Evolutionary conservation across 1,140 invertebrate genomes (phyloP).

Genomic region (Drosophila tropicalis): DNA sequence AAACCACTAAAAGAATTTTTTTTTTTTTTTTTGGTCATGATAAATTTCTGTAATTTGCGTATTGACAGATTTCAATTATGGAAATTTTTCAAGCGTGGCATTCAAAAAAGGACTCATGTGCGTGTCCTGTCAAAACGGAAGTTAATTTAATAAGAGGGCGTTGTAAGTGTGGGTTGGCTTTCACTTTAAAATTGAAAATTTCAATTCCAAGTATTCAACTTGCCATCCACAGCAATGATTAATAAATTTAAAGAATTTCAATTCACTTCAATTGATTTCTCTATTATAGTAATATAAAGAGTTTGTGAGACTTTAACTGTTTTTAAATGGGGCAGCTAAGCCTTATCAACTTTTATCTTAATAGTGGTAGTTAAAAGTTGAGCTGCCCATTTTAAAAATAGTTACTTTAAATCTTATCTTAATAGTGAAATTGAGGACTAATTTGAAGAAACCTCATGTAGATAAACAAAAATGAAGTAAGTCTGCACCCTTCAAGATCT

Average conservation of each 20-base stretch:
- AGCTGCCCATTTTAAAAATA: too few species aligned
- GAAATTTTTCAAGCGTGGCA: conserved; percentile 57
- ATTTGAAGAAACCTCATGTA: too few species aligned
- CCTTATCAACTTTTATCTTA: too few species aligned
- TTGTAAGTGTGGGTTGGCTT: conserved; percentile 24
- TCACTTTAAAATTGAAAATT: conserved; percentile 11
- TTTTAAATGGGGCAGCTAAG: too few species aligned
- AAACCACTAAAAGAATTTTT: conserved; percentile 32
- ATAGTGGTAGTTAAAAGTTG: too few species aligned
- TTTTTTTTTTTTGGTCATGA: conserved; percentile 48
- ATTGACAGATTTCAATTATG: conserved; percentile 79
- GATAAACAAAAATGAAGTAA: too few species aligned
- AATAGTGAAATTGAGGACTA: too few species aligned
- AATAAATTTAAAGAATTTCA: neutral
- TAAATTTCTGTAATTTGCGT: conserved; percentile 74
- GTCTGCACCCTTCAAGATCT: too few species aligned
- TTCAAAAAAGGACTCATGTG: conserved; percentile 1
- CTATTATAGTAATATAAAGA: too few species aligned
- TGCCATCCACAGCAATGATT: neutral
- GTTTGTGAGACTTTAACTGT: too few species aligned
- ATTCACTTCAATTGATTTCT: too few species aligned
- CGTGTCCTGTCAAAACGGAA: conserved; percentile 39
- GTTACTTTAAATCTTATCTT: too few species aligned
- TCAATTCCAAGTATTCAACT: neutral
- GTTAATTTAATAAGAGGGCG: conserved; percentile 26